A percentile compares a stretch with the other conserved stretches of the same genome.
These are phyloP conservation scores for Sarcophaga subvicina DNA, from an alignment of 2,888 invertebrate species.

Conservation along the genomic window DNA sequence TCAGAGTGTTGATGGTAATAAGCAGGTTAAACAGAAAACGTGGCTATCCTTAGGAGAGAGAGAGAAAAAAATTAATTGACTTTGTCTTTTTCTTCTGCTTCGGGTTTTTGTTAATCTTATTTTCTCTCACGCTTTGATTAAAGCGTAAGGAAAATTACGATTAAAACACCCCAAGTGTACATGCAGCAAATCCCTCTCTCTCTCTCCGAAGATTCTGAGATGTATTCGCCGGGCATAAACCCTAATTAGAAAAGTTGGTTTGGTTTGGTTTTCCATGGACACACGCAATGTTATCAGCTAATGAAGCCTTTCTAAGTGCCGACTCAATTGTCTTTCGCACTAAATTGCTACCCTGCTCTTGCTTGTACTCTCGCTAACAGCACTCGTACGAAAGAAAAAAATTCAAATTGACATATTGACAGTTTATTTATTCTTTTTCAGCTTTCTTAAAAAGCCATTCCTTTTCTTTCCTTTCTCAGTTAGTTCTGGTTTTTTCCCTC, in stretches of 20 bases:
- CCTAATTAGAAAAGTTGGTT: constrained; percentile 68
- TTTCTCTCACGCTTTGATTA: neutral
- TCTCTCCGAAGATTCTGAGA: constrained; percentile 5
- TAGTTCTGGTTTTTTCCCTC: neutral
- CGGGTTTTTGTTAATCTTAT: neutral
- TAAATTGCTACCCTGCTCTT: constrained; percentile 1
- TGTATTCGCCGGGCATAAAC: constrained; percentile 43
- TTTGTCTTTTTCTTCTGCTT: neutral
- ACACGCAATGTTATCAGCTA: constrained; percentile 53
- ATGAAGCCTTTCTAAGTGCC: constrained; percentile 53
- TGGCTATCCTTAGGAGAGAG: constrained; percentile 16
- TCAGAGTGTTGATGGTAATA: neutral
- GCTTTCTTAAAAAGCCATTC: neutral
- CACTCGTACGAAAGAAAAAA: constrained; percentile 13
- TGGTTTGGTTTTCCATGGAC: constrained; percentile 39
- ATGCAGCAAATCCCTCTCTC: constrained; percentile 18
- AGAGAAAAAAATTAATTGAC: constrained; percentile 47
- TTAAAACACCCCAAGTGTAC: constrained; percentile 46
- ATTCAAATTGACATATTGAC: constrained; percentile 45
- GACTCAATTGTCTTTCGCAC: constrained; percentile 42
- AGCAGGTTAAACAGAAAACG: too few species aligned
- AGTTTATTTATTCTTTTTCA: constrained; percentile 17
- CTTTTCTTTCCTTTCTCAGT: neutral
- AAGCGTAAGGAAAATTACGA: constrained; percentile 34
- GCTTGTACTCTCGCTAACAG: neutral